phyloP scores from a whole-genome alignment of 2,113 vertebrate genomes.

The Sclerurus mexicanus region DNA sequence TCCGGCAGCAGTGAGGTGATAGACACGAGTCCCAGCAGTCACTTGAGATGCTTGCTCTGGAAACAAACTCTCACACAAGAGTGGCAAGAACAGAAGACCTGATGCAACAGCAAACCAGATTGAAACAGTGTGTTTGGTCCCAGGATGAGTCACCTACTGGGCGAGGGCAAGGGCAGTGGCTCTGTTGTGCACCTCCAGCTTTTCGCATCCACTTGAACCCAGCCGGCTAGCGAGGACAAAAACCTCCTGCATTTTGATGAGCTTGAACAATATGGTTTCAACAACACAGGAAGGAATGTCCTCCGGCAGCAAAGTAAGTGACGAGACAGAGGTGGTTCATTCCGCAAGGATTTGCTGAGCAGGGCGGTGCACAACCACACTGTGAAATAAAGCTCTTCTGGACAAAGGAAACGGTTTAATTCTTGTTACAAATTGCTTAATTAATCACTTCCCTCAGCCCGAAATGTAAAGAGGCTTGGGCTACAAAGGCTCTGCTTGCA shows the following conservation, averaged over 20 bases:
- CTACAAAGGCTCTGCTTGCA: conserved; percentile 31
- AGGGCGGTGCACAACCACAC: background rate
- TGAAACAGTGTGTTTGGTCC: background rate
- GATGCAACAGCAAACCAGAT: background rate
- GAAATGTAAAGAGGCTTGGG: background rate
- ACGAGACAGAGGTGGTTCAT: background rate
- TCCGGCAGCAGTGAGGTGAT: background rate
- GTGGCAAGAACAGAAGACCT: background rate
- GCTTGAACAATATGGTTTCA: background rate
- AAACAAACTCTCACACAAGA: background rate
- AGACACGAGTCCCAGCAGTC: background rate
- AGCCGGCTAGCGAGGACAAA: fast-evolving
- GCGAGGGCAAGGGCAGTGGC: background rate
- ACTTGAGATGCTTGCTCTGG: background rate
- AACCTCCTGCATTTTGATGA: background rate
- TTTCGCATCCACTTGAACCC: background rate
- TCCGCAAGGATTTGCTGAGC: background rate
- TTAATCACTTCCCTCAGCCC: background rate
- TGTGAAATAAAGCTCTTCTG: background rate
- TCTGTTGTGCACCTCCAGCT: background rate
- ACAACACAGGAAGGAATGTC: background rate
- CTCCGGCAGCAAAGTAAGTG: background rate
- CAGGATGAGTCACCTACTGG: background rate
- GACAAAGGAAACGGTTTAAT: background rate
- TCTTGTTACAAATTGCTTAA: conserved; percentile 26